Conservation (phyloP, 2,888 invertebrate genomes). For the Andrena trimmerana region DNA sequence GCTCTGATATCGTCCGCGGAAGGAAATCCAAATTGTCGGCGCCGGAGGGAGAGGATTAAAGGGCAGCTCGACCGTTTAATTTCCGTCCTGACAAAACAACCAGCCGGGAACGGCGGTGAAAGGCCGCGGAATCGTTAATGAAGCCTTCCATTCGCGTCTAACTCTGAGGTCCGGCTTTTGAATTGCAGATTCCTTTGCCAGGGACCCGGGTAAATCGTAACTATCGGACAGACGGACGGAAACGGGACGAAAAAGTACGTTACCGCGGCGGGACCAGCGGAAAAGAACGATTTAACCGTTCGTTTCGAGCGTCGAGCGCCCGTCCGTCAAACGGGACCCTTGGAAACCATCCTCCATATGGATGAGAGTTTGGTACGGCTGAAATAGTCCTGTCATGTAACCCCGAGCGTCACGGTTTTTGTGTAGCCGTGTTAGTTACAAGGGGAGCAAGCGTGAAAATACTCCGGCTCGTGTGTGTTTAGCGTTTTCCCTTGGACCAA, state of each 20-base stretch:
- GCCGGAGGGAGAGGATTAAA: conserved; percentile 54
- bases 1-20: conserved; percentile 48
- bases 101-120: conserved; percentile 33
- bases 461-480: not conserved
- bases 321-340: conserved; percentile 24
- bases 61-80: conserved; percentile 66
- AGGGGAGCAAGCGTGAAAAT: not conserved
- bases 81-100: conserved; percentile 69
- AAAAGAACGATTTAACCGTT: conserved; percentile 2
- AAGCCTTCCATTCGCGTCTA: conserved; percentile 63
- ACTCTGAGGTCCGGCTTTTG: conserved; percentile 61
- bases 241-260: conserved; percentile 33
- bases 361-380: not conserved
- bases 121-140: conserved; percentile 69
- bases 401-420: not conserved
- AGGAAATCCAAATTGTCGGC: conserved; percentile 58
- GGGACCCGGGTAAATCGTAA: conserved; percentile 31
- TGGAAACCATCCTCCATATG: not conserved
- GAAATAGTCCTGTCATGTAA: not conserved
- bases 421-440: not conserved
- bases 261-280: not conserved
- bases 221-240: not conserved
- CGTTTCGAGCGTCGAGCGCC: not conserved
- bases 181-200: conserved; percentile 69
- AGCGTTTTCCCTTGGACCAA: not conserved